These are phyloP conservation scores for Clinocottus analis DNA, from an alignment of 2,113 vertebrate genomes.

Conservation along the genomic window DNA sequence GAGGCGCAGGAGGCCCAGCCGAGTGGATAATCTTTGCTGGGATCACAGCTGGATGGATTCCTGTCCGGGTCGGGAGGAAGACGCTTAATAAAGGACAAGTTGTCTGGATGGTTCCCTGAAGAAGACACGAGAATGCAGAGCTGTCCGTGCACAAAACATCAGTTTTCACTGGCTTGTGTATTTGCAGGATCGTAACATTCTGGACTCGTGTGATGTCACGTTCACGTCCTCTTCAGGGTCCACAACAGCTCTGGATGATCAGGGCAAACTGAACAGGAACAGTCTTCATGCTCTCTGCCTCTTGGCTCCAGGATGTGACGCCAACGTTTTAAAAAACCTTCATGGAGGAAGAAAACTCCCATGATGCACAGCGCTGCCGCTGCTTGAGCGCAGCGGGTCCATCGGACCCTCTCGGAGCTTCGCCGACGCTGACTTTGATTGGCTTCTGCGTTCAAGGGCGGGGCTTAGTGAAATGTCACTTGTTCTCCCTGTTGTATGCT, in stretches of 20 bases:
- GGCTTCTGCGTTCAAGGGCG: too few species aligned
- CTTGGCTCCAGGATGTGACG: too few species aligned
- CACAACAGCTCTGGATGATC: too few species aligned
- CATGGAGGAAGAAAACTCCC: too few species aligned
- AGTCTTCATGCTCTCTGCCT: background rate
- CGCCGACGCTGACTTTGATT: too few species aligned
- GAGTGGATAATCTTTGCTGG: slow-evolving; percentile 35
- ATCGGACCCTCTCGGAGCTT: too few species aligned
- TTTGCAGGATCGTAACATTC: background rate
- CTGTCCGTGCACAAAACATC: background rate
- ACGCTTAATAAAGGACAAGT: slow-evolving; percentile 39
- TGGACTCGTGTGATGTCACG: background rate
- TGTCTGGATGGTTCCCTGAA: slow-evolving; percentile 19
- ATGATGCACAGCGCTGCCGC: too few species aligned
- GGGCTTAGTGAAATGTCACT: too few species aligned
- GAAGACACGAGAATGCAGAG: background rate
- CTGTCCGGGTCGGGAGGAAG: slow-evolving; percentile 10
- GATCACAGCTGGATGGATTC: slow-evolving; percentile 20
- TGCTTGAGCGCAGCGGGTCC: too few species aligned
- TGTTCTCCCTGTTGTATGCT: too few species aligned
- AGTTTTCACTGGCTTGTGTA: background rate
- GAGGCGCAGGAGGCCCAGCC: background rate
- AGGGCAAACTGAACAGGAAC: background rate
- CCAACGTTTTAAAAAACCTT: too few species aligned
- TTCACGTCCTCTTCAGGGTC: background rate